phyloP scores from a whole-genome alignment of 2,797 vertebrate species.

The Diglossa cyanea region DNA sequence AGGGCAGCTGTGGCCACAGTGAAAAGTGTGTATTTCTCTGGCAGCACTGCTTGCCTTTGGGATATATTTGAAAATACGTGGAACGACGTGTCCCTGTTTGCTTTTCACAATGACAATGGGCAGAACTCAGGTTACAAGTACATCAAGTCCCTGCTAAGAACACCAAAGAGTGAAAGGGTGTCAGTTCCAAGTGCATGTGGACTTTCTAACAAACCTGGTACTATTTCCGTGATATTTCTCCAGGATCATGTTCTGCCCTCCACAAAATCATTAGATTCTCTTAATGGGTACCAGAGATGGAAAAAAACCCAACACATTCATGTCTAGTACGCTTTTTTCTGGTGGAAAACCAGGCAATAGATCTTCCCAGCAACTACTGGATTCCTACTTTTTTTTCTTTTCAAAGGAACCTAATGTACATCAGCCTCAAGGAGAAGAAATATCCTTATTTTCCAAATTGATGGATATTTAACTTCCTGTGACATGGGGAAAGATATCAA shows the following conservation, averaged over 20 bases:
- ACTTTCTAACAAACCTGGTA: background rate
- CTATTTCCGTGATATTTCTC: background rate
- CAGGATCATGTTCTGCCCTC: background rate
- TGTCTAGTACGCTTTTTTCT: background rate
- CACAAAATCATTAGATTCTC: background rate
- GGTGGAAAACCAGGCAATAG: background rate
- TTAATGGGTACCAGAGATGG: accelerated
- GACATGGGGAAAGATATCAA: background rate
- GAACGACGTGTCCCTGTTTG: accelerated
- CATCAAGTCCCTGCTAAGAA: background rate
- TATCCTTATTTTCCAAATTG: background rate
- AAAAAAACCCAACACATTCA: background rate
- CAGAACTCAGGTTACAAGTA: background rate
- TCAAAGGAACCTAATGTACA: background rate
- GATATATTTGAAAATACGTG: background rate
- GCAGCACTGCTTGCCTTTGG: background rate
- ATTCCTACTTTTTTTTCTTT: background rate
- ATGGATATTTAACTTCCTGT: background rate
- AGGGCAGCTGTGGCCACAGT: background rate
- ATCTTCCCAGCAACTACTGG: background rate
- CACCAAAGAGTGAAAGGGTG: background rate
- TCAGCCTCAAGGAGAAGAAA: background rate
- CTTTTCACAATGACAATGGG: background rate
- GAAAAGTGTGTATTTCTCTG: background rate
- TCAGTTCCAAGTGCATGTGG: background rate